Evolutionary conservation across 2,113 vertebrate genomes (phyloP).

Genomic region (Anser brachyrhynchus): DNA sequence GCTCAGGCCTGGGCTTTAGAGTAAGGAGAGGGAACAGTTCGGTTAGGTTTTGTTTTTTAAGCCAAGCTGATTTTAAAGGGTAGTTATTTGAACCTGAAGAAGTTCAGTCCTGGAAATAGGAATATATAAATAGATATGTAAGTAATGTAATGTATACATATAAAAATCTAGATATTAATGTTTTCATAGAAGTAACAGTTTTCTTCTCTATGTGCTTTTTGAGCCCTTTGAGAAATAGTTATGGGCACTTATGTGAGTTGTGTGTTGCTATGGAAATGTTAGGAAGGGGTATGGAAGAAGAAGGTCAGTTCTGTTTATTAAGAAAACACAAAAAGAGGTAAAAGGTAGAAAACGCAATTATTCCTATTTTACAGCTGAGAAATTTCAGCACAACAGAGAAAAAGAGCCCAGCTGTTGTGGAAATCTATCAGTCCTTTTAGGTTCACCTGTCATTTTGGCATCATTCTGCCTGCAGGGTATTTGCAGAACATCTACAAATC

Average conservation of each 20-base stretch:
- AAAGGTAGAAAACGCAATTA: slow-evolving; percentile 36
- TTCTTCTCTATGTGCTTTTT: not conserved
- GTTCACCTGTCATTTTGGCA: slow-evolving; percentile 10
- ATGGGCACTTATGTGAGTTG: not conserved
- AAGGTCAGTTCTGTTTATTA: not conserved
- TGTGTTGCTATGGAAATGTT: slow-evolving; percentile 55
- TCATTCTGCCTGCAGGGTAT: not conserved
- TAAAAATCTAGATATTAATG: not conserved
- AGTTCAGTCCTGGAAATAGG: not conserved
- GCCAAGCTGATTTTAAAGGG: not conserved
- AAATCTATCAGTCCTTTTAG: slow-evolving; percentile 14
- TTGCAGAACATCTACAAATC: slow-evolving; percentile 6
- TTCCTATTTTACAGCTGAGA: not conserved
- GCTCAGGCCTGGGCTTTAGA: not conserved
- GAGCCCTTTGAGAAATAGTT: not conserved
- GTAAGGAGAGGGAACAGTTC: not conserved
- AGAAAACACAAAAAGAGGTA: slow-evolving; percentile 9
- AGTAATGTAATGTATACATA: not conserved
- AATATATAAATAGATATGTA: not conserved
- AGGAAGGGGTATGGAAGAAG: not conserved
- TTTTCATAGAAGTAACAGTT: not conserved
- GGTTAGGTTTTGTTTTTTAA: not conserved
- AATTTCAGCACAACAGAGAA: not conserved
- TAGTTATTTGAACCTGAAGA: not conserved
- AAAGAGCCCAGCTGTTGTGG: not conserved